phyloP scores from a whole-genome alignment of 2,113 vertebrate genomes.

The Meriones unguiculatus region DNA sequence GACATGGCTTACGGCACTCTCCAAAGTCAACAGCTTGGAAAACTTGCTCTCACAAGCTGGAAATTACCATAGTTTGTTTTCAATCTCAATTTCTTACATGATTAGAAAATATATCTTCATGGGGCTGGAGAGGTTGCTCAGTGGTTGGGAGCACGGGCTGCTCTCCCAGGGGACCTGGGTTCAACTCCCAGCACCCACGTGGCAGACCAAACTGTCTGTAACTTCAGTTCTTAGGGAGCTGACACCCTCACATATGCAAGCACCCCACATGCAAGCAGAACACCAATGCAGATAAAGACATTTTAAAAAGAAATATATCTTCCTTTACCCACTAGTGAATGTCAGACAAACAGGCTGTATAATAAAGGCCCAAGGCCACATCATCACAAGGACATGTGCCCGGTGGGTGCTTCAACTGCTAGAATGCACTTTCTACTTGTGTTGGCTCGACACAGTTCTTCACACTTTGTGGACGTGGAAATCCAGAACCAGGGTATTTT shows the following conservation, averaged over 20 bases:
- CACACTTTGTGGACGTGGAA: not conserved
- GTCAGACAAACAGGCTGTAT: not conserved
- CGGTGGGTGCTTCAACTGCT: not conserved
- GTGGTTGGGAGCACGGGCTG: no score
- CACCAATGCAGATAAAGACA: no score
- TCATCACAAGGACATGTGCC: not conserved
- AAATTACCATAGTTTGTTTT: not conserved
- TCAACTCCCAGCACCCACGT: no score
- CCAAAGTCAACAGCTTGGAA: not conserved
- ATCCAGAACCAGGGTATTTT: not conserved
- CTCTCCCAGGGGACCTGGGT: no score
- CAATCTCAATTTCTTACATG: not conserved
- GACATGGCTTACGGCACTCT: not conserved
- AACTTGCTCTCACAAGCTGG: conserved; percentile 7
- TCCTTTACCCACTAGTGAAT: not conserved
- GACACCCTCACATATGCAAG: no score
- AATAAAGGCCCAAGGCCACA: not conserved
- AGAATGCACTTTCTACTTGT: not conserved
- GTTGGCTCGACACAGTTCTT: not conserved
- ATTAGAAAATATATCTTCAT: not conserved
- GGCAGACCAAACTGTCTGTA: no score
- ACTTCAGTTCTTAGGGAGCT: no score
- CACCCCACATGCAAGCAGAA: no score
- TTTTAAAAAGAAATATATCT: no score
- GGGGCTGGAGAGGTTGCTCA: no score